phyloP scores from a whole-genome alignment of 2,888 invertebrate genomes.

The Machimus rusticus region DNA sequence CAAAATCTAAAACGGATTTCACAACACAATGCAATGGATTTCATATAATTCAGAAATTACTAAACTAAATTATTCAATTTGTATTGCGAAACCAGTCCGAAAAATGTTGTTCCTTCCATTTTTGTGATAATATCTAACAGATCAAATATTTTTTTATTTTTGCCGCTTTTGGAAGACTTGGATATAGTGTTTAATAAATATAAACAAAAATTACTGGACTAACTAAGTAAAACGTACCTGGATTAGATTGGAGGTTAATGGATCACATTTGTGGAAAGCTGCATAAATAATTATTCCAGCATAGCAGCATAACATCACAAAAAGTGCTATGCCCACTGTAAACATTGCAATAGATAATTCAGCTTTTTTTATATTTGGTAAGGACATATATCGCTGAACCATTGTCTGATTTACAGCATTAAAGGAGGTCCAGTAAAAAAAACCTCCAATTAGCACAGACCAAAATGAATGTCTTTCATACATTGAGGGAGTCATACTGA shows the following conservation, averaged over 20 bases:
- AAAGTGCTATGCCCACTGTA: slow-evolving; percentile 71
- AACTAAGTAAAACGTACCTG: slow-evolving; percentile 52
- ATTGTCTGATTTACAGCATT: slow-evolving; percentile 89
- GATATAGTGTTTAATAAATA: not conserved
- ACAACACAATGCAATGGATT: too few relatives aligned
- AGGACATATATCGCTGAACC: slow-evolving; percentile 84
- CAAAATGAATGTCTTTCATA: slow-evolving; percentile 84
- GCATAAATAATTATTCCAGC: slow-evolving; percentile 75
- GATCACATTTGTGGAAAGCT: slow-evolving; percentile 74
- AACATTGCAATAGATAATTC: slow-evolving; percentile 74
- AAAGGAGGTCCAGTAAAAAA: slow-evolving; percentile 81
- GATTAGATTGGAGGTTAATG: slow-evolving; percentile 66
- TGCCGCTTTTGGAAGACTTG: too few relatives aligned
- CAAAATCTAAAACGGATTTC: too few relatives aligned
- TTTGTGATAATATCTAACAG: too few relatives aligned
- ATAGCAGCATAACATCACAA: slow-evolving; percentile 77
- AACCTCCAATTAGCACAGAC: slow-evolving; percentile 81
- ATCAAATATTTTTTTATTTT: too few relatives aligned
- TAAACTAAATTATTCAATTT: too few relatives aligned
- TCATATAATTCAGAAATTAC: too few relatives aligned
- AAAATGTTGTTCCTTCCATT: too few relatives aligned
- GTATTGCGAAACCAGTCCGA: too few relatives aligned
- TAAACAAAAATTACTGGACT: not conserved
- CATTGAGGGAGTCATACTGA: slow-evolving; percentile 76
- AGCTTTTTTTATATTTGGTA: slow-evolving; percentile 73